These are phyloP conservation scores for Papilio gigon DNA, from an alignment of 2,888 invertebrate species.

Conservation along the genomic window DNA sequence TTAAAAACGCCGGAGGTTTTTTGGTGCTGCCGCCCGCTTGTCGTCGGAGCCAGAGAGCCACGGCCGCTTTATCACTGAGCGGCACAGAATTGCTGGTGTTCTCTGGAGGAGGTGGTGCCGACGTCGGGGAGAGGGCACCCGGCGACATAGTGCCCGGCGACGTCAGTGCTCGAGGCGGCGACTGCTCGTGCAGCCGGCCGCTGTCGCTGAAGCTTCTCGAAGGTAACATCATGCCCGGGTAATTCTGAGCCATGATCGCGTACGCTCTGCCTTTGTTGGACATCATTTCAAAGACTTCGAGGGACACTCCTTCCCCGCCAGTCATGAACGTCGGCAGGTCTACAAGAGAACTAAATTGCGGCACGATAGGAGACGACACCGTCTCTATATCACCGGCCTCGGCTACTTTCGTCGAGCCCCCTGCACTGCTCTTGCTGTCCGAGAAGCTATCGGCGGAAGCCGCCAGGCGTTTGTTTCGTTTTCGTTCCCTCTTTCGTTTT, in stretches of 20 bases:
- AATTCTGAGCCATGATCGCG: slow-evolving; percentile 87
- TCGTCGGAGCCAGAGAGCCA: slow-evolving; percentile 82
- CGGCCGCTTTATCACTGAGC: slow-evolving; percentile 73
- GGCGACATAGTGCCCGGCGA: slow-evolving; percentile 61
- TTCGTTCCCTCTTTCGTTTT: slow-evolving; percentile 83
- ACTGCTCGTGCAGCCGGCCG: slow-evolving; percentile 72
- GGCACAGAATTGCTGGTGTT: slow-evolving; percentile 52
- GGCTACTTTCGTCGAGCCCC: slow-evolving; percentile 78
- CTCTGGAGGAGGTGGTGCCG: slow-evolving; percentile 52
- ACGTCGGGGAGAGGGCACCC: slow-evolving; percentile 60
- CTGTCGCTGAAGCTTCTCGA: slow-evolving; percentile 89
- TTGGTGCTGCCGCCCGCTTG: slow-evolving; percentile 72
- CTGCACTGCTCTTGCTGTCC: slow-evolving; percentile 86
- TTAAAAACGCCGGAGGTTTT: slow-evolving; percentile 86
- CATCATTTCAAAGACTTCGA: slow-evolving; percentile 88
- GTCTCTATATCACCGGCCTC: slow-evolving; percentile 66
- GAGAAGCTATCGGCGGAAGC: slow-evolving; percentile 88
- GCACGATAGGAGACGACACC: slow-evolving; percentile 66
- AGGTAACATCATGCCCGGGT: slow-evolving; percentile 87
- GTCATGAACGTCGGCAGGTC: slow-evolving; percentile 92
- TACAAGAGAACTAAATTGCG: slow-evolving; percentile 90
- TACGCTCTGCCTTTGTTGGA: slow-evolving; percentile 87
- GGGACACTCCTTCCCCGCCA: slow-evolving; percentile 88
- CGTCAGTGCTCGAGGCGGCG: slow-evolving; percentile 64
- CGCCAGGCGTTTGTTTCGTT: slow-evolving; percentile 81